Base-by-base conservation (phyloP, 2,113 vertebrate genomes). In the Pungitius pungitius region DNA sequence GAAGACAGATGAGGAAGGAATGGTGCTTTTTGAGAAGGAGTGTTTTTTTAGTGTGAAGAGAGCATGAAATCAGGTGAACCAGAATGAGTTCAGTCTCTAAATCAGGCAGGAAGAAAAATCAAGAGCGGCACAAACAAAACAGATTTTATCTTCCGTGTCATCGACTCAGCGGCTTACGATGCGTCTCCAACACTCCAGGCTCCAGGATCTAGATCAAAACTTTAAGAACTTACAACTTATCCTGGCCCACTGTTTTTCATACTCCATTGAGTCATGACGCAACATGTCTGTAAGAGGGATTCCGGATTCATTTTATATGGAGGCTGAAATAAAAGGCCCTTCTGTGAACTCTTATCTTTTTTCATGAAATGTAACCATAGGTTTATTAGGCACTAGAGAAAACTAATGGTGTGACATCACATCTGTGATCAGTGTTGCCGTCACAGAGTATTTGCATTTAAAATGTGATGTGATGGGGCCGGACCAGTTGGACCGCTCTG, bases 61-160 rank as follows among this genome's bases (percentile, higher is more conserved):
- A 91, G 89, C 71, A 88, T 91, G 91, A 88, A 82, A 73, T 82
- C 73, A 76, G 69, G 87, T 84, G 82, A 88, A 83, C 85, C 84
- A 87, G 76, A 82, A 65, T 76, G 74, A 81, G 74, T 67, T 83
- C 56, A 82, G 77, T 84, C 85, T 72, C 86, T 80, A 37, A 71
- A 60, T 63, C 73, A 69, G 76, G 56, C 70, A 83, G 78, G 75
- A 81, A 78, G 69, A 64, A 77, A 76, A 82, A 45, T 20, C 59
- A 47, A 63, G 66, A 81, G 84, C 71, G 66, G 82, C 87, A 77
- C 88, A 86, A 85, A 82, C 86, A 43, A 39, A 72, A 55, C 80
- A 54, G 70, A 70, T 59, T 52, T 66, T 39, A 42, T 52, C 17
- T 61, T 71, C 61, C 26, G 8, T 30, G 17, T 18, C 80, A 64